Base-by-base conservation (phyloP, 2,888 invertebrate species). In the Sesamia inferens region DNA sequence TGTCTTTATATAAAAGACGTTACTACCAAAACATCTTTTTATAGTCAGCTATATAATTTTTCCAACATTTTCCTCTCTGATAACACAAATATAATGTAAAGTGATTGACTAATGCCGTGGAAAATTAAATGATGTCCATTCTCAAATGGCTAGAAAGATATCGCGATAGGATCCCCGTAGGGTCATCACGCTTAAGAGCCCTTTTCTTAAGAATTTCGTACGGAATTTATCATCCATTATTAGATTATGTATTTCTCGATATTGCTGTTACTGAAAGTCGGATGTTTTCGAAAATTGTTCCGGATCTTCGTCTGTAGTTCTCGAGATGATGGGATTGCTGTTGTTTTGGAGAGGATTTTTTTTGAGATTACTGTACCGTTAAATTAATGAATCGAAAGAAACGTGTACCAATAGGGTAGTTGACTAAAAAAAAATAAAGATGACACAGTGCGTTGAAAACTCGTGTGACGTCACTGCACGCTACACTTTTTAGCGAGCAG, bases 81-180 rank as follows among this genome's bases (percentile, higher is more conserved):
- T 84, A 80, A 78, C 74, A 71, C 74, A 80, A 87, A 84, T 88
- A 85, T 84, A 71, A 80, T 76, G 79, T 87, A 85, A 87, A 85
- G 72, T 82, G 84, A 87, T 86, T 87, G 89, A 76, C 76, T 89
- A 89, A 87, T 85, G 85, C 79, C 71, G 80, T 87, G 90, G 91
- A 91, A 91, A 90, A 90, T 90, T 88, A 88, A 88, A 91, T 81
- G 85, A 84, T 85, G 85, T 83, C 85, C 85, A 86, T 81, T 83
- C 78, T 81, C 86, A 81, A 85, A 89, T 83, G 81, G 76, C 77
- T 78, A 85, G 88, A 88, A 88, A 89, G 88, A 89, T 88, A 74
- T 78, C 76, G 69, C 62, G 87, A 88, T 88, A 84, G 78, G 83
- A 63, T 73, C 68, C 68, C 71, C 69, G 58, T 73, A 66, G 69